A percentile compares a stretch with the other conserved stretches of the same genome.
Conservation (phyloP, 2,888 invertebrate species). For the Platypus cylindrus region DNA sequence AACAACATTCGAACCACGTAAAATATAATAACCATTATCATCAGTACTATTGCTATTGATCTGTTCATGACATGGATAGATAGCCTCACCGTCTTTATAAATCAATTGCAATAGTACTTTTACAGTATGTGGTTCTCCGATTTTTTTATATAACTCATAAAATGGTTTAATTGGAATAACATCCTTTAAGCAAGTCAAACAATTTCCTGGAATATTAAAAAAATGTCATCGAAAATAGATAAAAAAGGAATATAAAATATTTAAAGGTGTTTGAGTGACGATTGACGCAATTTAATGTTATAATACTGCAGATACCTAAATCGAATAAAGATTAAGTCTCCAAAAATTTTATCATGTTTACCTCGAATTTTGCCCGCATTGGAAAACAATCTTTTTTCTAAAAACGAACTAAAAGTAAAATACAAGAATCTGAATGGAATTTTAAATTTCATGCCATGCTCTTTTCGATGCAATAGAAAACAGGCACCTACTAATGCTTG, state of each 20-base stretch:
- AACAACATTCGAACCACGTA: conserved; percentile 9
- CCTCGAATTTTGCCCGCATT: conserved; percentile 30
- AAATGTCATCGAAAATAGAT: too few species aligned
- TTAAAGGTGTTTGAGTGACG: too few species aligned
- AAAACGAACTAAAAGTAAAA: conserved; percentile 40
- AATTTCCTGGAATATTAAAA: conserved; percentile 13
- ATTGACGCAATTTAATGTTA: too few species aligned
- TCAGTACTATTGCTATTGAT: conserved; percentile 7
- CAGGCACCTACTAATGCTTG: conserved; percentile 39
- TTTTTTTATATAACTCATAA: conserved; percentile 22
- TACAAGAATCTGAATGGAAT: conserved; percentile 38
- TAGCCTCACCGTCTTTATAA: conserved; percentile 12
- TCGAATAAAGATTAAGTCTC: too few species aligned
- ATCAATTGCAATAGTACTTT: conserved; percentile 19
- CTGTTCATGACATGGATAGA: conserved; percentile 17
- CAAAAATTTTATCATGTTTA: conserved; percentile 3
- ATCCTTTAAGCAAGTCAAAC: conserved; percentile 22
- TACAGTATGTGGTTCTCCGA: conserved; percentile 26
- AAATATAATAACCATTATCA: conserved; percentile 2
- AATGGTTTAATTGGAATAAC: conserved; percentile 23
- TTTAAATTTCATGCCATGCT: conserved; percentile 23
- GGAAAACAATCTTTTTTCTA: conserved; percentile 39
- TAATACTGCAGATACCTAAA: too few species aligned
- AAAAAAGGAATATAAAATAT: too few species aligned
- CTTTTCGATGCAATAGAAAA: conserved; percentile 33